Conservation (phyloP, 64 coral and sea anemone species). For the Montipora sp. region DNA sequence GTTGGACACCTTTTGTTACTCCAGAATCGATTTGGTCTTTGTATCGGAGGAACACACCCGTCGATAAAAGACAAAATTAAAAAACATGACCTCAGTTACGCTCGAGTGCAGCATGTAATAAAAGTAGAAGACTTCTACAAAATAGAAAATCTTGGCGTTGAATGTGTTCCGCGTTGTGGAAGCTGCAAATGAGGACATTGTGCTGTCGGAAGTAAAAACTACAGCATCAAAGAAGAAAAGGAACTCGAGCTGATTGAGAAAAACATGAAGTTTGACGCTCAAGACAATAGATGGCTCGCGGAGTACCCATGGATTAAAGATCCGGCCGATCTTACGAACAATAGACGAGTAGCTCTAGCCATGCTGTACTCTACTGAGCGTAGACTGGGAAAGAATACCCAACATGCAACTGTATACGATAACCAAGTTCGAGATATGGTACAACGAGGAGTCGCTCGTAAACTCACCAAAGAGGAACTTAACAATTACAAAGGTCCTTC, state of each 20-base stretch:
- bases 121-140: too few species aligned
- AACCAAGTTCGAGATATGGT: slow-evolving; percentile 41
- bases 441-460: not conserved
- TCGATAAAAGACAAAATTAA: too few species aligned
- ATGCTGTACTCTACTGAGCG: slow-evolving; percentile 24
- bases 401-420: slow-evolving; percentile 14
- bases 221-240: too few species aligned
- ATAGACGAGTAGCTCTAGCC: not conserved
- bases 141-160: too few species aligned
- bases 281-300: slow-evolving; percentile 22
- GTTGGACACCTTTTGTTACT: too few species aligned
- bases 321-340: not conserved
- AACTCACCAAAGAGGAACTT: slow-evolving; percentile 6
- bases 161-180: too few species aligned
- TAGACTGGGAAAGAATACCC: slow-evolving; percentile 4
- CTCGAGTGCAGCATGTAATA: too few species aligned
- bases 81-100: too few species aligned
- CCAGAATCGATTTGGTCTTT: too few species aligned
- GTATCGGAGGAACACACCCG: too few species aligned
- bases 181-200: too few species aligned
- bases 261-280: slow-evolving; percentile 6
- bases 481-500: not conserved
- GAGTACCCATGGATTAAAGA: slow-evolving; percentile 20
- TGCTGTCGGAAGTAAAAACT: too few species aligned
- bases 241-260: slow-evolving; percentile 4